Conservation (phyloP, 2,113 vertebrate species). For the Heterotis niloticus region DNA sequence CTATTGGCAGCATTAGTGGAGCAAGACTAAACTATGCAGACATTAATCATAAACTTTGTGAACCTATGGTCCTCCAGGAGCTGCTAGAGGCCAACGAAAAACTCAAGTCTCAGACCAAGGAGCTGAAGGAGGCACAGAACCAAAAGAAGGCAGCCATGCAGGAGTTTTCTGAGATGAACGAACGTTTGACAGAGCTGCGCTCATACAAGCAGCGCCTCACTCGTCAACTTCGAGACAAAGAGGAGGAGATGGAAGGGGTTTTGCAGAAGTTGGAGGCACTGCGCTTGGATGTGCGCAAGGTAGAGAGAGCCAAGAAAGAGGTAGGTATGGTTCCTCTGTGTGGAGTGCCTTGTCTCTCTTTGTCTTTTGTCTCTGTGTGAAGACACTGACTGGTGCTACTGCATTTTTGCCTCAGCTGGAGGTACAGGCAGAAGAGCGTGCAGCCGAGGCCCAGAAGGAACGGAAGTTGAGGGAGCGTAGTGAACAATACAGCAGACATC, state of each 20-base stretch:
- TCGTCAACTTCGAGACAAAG: conserved; percentile 93
- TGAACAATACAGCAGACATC: conserved; percentile 87
- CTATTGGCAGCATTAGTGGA: too few relatives aligned
- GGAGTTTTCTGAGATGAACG: conserved; percentile 95
- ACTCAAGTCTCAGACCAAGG: conserved; percentile 91
- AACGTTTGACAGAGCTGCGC: conserved; percentile 87
- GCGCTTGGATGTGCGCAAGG: conserved; percentile 89
- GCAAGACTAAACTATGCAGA: too few relatives aligned
- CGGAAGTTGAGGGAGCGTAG: conserved; percentile 87
- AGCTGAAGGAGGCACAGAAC: conserved; percentile 94
- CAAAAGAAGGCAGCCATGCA: conserved; percentile 94
- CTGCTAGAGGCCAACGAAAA: conserved; percentile 80
- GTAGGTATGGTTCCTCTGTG: conserved; percentile 68
- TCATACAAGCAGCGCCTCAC: conserved; percentile 89
- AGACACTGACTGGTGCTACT: background rate
- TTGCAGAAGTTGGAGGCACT: conserved; percentile 87
- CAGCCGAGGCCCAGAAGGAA: conserved; percentile 87
- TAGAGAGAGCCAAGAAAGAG: conserved; percentile 93
- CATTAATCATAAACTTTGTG: too few relatives aligned
- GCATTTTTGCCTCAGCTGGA: conserved; percentile 70
- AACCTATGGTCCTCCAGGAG: conserved; percentile 66
- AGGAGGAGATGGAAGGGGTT: conserved; percentile 91
- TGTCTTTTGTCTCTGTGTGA: background rate
- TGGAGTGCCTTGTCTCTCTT: background rate
- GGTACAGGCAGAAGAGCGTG: conserved; percentile 78